phyloP scores from a whole-genome alignment of 2,888 invertebrate genomes.

The Emmelina monodactyla region DNA sequence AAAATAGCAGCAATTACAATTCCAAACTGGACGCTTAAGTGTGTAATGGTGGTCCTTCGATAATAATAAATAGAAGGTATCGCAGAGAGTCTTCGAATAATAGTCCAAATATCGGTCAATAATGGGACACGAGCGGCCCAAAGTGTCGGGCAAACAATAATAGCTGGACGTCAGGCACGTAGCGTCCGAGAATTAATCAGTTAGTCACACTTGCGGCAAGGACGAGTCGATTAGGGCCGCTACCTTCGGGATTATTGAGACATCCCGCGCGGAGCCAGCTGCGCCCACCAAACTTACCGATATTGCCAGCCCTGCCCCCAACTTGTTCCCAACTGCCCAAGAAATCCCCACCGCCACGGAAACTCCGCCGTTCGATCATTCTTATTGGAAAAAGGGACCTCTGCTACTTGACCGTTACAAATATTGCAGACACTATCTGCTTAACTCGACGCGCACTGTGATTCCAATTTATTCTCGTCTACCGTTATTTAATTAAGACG shows the following conservation, averaged over 20 bases:
- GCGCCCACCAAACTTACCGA: constrained; percentile 51
- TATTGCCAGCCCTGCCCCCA: constrained; percentile 50
- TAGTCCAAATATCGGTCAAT: constrained; percentile 55
- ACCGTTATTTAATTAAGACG: no score
- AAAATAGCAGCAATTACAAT: constrained; percentile 56
- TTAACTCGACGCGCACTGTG: not conserved
- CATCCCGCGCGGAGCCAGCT: constrained; percentile 56
- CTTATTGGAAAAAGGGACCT: constrained; percentile 45
- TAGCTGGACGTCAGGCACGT: constrained; percentile 47
- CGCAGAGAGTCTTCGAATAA: constrained; percentile 33
- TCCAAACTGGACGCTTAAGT: constrained; percentile 39
- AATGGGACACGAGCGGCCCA: constrained; percentile 40
- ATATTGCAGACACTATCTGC: constrained; percentile 18
- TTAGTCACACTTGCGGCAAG: constrained; percentile 63
- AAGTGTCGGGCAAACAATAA: constrained; percentile 54
- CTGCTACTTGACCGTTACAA: constrained; percentile 26
- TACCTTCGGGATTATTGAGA: constrained; percentile 64
- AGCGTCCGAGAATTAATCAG: constrained; percentile 61
- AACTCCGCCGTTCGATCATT: constrained; percentile 52
- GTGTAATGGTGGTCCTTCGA: constrained; percentile 42
- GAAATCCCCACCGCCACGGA: constrained; percentile 37
- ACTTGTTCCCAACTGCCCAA: constrained; percentile 58
- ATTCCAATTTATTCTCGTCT: not conserved
- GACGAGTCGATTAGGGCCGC: constrained; percentile 63
- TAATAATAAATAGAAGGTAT: constrained; percentile 44